A percentile compares a stretch with the other conserved stretches of the same genome.
Conservation (phyloP, 2,797 vertebrate species). For the Steatocranus sp. region DNA sequence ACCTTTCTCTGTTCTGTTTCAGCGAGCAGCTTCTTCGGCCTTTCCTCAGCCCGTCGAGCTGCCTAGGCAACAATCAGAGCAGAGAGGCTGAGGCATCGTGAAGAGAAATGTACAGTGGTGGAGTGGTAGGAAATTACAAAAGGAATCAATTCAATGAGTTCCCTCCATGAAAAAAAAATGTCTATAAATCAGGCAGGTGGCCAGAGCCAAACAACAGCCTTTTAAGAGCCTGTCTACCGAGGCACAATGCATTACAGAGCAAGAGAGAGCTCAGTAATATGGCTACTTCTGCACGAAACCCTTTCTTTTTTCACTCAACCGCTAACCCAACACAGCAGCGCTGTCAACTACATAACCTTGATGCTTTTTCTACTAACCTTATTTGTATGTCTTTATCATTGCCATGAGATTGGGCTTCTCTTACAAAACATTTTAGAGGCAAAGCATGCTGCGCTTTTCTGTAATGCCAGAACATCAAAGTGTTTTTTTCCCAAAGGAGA, state of each 20-base stretch:
- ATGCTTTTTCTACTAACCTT: neutral
- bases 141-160: conserved; percentile 66
- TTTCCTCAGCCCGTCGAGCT: conserved; percentile 53
- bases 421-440: neutral
- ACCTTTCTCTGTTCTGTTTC: conserved; percentile 58
- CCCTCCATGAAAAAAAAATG: conserved; percentile 36
- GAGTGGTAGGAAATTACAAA: conserved; percentile 68
- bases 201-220: conserved; percentile 50
- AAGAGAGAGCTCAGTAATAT: neutral
- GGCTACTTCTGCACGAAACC: conserved; percentile 3
- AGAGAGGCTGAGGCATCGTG: conserved; percentile 44
- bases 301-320: neutral
- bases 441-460: neutral
- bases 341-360: neutral
- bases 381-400: neutral
- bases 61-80: conserved; percentile 59
- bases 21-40: conserved; percentile 54
- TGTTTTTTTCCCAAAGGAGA: conserved; percentile 26
- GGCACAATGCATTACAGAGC: conserved; percentile 35
- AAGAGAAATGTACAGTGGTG: conserved; percentile 53
- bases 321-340: neutral
- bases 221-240: conserved; percentile 49
- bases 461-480: neutral
- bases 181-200: conserved; percentile 61
- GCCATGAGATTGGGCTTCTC: neutral